These are phyloP conservation scores for Arvicola amphibius DNA, from an alignment of 2,797 vertebrate species.

Conservation along the genomic window DNA sequence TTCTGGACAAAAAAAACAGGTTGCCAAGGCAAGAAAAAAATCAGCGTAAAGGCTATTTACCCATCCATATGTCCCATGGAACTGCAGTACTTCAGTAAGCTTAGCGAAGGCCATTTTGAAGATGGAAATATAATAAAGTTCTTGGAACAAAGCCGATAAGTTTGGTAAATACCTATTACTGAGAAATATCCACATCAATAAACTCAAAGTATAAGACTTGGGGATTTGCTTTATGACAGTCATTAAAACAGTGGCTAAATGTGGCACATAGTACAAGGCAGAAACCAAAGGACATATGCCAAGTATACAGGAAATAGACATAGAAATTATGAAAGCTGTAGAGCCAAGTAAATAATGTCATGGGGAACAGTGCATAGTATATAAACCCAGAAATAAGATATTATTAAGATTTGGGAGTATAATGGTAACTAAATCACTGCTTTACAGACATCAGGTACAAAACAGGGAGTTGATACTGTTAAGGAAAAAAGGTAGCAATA, in stretches of 20 bases:
- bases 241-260: slow-evolving; percentile 11
- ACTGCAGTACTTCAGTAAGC: not conserved
- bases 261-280: not conserved
- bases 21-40: not conserved
- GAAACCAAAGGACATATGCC: not conserved
- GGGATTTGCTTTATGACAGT: slow-evolving; percentile 48
- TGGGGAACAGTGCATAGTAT: not conserved
- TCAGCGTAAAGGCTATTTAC: not conserved
- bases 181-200: not conserved
- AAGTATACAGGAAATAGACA: not conserved
- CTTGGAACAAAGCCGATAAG: not conserved
- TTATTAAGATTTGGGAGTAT: not conserved
- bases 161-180: not conserved
- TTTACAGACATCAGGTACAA: not conserved
- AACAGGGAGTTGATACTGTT: not conserved
- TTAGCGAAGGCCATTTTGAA: not conserved
- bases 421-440: not conserved
- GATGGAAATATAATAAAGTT: not conserved
- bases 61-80: not conserved
- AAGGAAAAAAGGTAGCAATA: not conserved
- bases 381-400: not conserved
- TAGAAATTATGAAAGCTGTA: not conserved
- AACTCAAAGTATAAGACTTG: slow-evolving; percentile 30
- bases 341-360: not conserved
- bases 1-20: not conserved